Evolutionary conservation across 2,797 vertebrate genomes (phyloP).

Genomic region (Sebastes hubbsi): DNA sequence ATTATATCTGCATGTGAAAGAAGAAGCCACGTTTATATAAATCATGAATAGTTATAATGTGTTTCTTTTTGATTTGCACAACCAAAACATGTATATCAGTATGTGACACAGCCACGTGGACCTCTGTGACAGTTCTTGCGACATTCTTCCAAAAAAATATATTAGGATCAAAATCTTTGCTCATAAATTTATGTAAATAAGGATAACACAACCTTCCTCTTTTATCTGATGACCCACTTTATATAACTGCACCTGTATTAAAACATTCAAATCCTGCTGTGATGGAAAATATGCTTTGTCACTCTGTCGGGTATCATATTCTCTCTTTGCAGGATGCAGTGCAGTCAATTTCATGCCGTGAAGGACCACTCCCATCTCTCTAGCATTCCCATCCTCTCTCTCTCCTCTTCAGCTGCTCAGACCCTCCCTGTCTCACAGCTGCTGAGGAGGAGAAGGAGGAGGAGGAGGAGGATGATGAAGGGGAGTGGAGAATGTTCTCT

Average conservation of each 20-base stretch:
- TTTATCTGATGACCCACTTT: background rate
- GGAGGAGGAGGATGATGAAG: background rate
- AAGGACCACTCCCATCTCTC: conserved; percentile 68
- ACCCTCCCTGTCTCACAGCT: conserved; percentile 69
- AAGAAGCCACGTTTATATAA: background rate
- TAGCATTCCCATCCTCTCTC: conserved; percentile 59
- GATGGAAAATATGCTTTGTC: conserved; percentile 31
- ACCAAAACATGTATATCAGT: background rate
- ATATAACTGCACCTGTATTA: background rate
- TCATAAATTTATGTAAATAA: background rate
- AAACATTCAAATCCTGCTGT: background rate
- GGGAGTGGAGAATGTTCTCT: conserved; percentile 44
- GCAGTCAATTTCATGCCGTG: conserved; percentile 30
- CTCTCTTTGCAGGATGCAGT: conserved; percentile 30
- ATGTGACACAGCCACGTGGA: background rate
- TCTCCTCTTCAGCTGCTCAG: conserved; percentile 73
- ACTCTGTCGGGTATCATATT: conserved; percentile 42
- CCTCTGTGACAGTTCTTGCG: background rate
- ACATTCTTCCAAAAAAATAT: background rate
- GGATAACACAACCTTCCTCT: background rate
- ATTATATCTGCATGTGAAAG: background rate
- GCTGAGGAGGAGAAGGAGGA: conserved; percentile 36
- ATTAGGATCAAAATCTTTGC: background rate
- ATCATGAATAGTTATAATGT: background rate
- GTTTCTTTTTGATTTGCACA: background rate